Base-by-base conservation (phyloP, 2,113 vertebrate genomes). In the Gallinago jamesoni region DNA sequence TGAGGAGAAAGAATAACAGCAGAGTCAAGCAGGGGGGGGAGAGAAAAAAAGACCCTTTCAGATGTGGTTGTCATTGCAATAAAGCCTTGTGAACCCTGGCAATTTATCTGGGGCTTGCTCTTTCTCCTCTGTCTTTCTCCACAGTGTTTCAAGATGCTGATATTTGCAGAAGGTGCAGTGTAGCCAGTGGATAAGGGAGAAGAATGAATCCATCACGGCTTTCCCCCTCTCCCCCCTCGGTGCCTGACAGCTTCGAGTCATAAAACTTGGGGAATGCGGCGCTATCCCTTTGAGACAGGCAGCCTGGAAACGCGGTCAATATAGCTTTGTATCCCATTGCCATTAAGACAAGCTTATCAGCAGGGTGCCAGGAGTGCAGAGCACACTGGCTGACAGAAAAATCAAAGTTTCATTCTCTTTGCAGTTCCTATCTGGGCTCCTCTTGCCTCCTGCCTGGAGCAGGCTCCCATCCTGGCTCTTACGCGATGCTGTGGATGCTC, bases 181-280 rank as follows among this genome's bases (percentile, higher is more conserved):
- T 15, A 84, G 79, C 59, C 59, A 37, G 73, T 4, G 94, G 95
- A 89, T 93, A 93, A 95, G 89, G 56, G 85, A 82, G 60, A 87
- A 76, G 85, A 87, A 97, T 67, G 69, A 94, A 94, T 76, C 88
- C 79, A 74, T 90, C 90, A 84, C 10, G 0, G 43, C 80, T 68
- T 68, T 52, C 78, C 45, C 56, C 47, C 5, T 37, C 31, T 33
- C 27, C 30, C 37, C 27, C 20, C 17, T 22, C 1, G 0, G 13
- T 21, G 10, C 41, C 69, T 74, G 94, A 70, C 95, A 96, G 63
- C 75, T 87, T 62, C 14, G 18, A 80, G 90, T 15, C 88, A 81
- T 62, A 63, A 87, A 76, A 56, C 47, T 5, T 4, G 12, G 77
- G 83, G 30, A 48, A 27, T 0, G 24, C 79, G 21, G 74, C 50